Evolutionary conservation across 2,797 vertebrate species (phyloP), one percentile per base, ranked within the genome.

Genomic region (Ctenopoma kingsleyae): DNA sequence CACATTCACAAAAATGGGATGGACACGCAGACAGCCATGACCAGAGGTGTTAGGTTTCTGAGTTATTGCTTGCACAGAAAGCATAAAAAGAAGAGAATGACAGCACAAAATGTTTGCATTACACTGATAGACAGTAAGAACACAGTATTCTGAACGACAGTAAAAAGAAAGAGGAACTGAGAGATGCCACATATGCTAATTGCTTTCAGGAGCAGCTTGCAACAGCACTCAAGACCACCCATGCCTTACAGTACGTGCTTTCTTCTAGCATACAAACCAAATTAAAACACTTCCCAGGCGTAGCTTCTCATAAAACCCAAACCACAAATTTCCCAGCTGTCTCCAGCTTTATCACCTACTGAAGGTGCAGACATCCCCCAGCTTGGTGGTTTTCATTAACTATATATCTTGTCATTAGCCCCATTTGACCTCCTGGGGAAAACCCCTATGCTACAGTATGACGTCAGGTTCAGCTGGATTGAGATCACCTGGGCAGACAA

Each of bases 241-340:
- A 86, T 68, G 43, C 71, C 52, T 71, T 40, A 52, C 76, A 32
- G 73, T 77, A n/a, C n/a, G 7, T 19, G 8, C 43, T 44, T 19
- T 6, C 43, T 11, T 11, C 19, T 60, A 74, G 65, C 69, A 65
- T 68, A 65, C 58, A 83, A 61, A 81, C 57, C 52, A 63, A 83
- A 88, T 83, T 81, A 85, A 88, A 88, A 78, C 52, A 51, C 69
- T 61, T 85, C 80, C 76, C 75, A 60, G 64, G n/a, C 48, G 74
- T 56, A 0, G 19, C 44, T 44, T 59, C 74, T 78, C 62, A 78
- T 84, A 81, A 85, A 89, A 78, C 44, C 58, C 55, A 76, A 75
- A 72, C 78, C 70, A 74, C 76, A 83, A 73, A 83, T 82, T 83
- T 82, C 78, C 82, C 78, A 75, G 60, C 65, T 57, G 79, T 87